Base-by-base conservation (phyloP, 1,140 invertebrate species). In the Leucophenga varia region DNA sequence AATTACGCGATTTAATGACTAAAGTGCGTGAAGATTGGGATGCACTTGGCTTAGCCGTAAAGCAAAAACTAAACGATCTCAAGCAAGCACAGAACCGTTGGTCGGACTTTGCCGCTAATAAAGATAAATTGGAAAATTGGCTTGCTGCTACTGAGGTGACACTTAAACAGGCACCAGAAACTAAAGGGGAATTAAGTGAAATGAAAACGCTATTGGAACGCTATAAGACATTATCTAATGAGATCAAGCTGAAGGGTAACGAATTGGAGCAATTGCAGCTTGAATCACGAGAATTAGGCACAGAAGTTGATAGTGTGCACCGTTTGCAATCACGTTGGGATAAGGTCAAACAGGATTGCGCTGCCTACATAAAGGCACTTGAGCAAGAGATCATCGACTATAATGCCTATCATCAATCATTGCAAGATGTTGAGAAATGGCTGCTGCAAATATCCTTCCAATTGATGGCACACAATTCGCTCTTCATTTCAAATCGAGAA, bases 351-450 rank as follows among this genome's bases (percentile, higher is more conserved):
- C 73, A 75, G 5, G 79, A 82, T 52, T 88, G 85, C 57, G 77
- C 82, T 20, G 73, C 75, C 8, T 80, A 82, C 38, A 85, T 85
- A 52, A 78, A 80, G 32, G 74, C 81, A 5, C 57, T 93, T 1
- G 88, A 91, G 59, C 79, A 82, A 31, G 90, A 94, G 76, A 87
- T 94, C 5, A 81, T 87, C 44, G 88, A 92, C 35, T 91, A 93
- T 59, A 90, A 88, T 64, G 81, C 84, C 16, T 98, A 97, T 67
- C 90, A 95, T 50, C 85, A 88, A 61, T 87, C 86, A 9, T 77
- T 97, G 8, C 94, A 97, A 78, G 93, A 97, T 52, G 91, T 88
- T 1, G 94, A 97, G 78, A 96, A 95, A 72, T 97, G 94, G 94
- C 72, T 97, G 17, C 76, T 97, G 16, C 92, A 95, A 77, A 90